These are phyloP conservation scores for Charina bottae DNA, from an alignment of 2,113 vertebrate species.

Conservation along the genomic window DNA sequence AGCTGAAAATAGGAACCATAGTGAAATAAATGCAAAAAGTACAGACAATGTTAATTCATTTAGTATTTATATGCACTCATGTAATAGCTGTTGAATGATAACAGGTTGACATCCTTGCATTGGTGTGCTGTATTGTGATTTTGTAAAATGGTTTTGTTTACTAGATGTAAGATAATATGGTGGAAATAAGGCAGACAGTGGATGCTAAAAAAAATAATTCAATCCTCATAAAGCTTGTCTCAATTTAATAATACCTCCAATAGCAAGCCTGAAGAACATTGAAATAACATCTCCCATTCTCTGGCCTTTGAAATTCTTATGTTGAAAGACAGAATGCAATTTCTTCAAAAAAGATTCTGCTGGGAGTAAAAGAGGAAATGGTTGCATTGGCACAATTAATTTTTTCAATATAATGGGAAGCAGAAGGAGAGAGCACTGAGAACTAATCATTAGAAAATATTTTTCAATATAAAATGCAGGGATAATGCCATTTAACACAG, in stretches of 20 bases:
- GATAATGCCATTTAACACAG: slow-evolving; percentile 3
- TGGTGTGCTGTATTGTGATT: neutral
- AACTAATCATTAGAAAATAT: slow-evolving; percentile 8
- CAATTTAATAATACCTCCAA: neutral
- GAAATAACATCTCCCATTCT: slow-evolving; percentile 7
- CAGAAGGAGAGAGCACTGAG: slow-evolving; percentile 42
- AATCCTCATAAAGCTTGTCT: neutral
- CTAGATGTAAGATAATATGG: neutral
- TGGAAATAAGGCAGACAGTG: neutral
- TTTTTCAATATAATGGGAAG: slow-evolving; percentile 43
- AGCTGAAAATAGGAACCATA: neutral
- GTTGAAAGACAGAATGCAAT: neutral
- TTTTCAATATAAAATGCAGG: slow-evolving; percentile 11
- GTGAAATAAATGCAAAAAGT: neutral
- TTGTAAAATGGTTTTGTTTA: neutral
- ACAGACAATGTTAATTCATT: neutral
- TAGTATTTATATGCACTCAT: neutral
- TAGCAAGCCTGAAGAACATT: neutral
- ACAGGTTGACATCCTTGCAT: neutral
- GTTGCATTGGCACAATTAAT: neutral
- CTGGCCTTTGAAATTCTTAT: rapidly evolving
- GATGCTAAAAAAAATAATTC: neutral
- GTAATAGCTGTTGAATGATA: neutral
- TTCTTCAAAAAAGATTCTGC: neutral
- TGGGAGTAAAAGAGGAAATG: neutral